Conservation (phyloP, 1,140 invertebrate species). For the Drosophila rufa region DNA sequence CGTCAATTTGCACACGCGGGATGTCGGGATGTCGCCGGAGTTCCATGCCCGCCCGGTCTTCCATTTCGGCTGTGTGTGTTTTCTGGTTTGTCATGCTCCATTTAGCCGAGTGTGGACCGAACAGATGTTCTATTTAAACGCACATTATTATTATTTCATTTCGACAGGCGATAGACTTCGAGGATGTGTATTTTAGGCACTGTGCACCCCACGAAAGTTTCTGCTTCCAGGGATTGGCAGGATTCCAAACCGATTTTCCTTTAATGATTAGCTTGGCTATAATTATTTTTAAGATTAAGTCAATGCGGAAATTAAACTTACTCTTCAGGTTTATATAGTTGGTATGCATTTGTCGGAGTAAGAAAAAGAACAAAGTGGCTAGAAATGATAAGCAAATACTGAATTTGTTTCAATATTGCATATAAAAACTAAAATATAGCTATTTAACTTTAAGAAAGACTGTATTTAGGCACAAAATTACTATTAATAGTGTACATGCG, state of each 20-base stretch:
- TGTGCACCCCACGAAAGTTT: slow-evolving; percentile 51
- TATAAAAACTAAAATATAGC: too few species aligned
- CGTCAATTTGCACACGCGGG: slow-evolving; percentile 47
- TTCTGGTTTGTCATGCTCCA: slow-evolving; percentile 85
- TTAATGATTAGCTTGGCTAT: not conserved
- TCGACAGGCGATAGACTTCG: slow-evolving; percentile 69
- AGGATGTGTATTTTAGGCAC: slow-evolving; percentile 44
- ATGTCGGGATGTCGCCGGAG: slow-evolving; percentile 41
- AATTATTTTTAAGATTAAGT: not conserved
- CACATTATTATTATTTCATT: slow-evolving; percentile 85
- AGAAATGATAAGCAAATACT: too few species aligned
- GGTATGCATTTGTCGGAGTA: too few species aligned
- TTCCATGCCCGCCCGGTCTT: slow-evolving; percentile 1
- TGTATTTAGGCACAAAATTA: too few species aligned
- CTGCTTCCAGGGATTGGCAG: not conserved
- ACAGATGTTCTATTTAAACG: slow-evolving; percentile 85
- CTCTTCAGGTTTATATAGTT: too few species aligned
- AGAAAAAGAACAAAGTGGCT: too few species aligned
- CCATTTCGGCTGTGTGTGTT: slow-evolving; percentile 63
- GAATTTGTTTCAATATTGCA: too few species aligned
- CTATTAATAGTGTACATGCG: too few species aligned
- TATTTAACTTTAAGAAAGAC: too few species aligned
- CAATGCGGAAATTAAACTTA: not conserved
- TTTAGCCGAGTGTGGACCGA: slow-evolving; percentile 84
- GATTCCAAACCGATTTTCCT: not conserved